These are phyloP conservation scores for Frieseomelitta varia DNA, from an alignment of 1,140 invertebrate genomes.

Conservation along the genomic window DNA sequence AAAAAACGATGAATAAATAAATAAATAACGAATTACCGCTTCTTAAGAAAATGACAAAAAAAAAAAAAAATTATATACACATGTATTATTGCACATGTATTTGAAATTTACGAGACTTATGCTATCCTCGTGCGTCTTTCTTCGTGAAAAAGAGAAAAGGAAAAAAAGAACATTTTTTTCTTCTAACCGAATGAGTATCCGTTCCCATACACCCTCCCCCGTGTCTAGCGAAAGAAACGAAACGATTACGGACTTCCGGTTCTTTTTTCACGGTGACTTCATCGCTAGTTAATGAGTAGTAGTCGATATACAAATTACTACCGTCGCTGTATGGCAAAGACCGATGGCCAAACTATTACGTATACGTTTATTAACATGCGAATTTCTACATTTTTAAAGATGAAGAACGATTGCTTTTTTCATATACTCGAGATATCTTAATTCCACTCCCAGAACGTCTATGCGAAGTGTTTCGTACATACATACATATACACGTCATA, in stretches of 20 bases:
- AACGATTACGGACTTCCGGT: conserved; percentile 18
- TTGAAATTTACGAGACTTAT: conserved; percentile 32
- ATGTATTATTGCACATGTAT: conserved; percentile 40
- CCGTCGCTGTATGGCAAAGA: conserved; percentile 17
- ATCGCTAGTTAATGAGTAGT: conserved; percentile 8
- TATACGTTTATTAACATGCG: conserved; percentile 39
- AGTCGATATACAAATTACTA: conserved; percentile 19
- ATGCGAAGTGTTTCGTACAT: conserved; percentile 63
- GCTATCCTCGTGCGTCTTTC: conserved; percentile 19
- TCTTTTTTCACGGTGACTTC: conserved; percentile 28
- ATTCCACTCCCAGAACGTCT: conserved; percentile 54
- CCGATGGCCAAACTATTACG: conserved; percentile 37
- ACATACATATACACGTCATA: conserved; percentile 42
- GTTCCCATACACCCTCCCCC: neutral
- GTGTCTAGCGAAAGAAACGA: neutral
- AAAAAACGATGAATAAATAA: too few relatives aligned
- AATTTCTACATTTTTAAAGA: conserved; percentile 55
- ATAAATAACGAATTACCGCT: conserved; percentile 6
- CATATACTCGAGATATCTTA: conserved; percentile 27
- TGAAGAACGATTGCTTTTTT: conserved; percentile 25
- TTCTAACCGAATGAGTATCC: conserved; percentile 8
- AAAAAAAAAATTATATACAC: conserved; percentile 28
- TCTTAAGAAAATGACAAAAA: conserved; percentile 19
- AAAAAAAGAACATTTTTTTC: neutral
- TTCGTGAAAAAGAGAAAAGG: neutral